These are phyloP conservation scores for Danio tinwini DNA, from an alignment of 2,797 vertebrate species.

Conservation along the genomic window DNA sequence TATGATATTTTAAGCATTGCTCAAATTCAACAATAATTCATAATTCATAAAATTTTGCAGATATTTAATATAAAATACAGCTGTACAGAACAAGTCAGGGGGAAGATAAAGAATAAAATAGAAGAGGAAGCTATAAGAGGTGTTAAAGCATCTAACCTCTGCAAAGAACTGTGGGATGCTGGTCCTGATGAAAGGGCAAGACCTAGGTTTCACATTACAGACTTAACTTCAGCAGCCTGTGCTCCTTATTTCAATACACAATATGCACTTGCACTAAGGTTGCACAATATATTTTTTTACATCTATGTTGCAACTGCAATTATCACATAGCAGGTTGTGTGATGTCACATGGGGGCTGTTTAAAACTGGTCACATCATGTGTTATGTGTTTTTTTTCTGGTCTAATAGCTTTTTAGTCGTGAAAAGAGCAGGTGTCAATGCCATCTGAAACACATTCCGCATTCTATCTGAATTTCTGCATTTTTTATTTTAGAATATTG, in stretches of 20 bases:
- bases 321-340: no score
- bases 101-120: neutral
- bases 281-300: no score
- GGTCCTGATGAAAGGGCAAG: conserved; percentile 64
- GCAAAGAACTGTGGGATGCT: conserved; percentile 63
- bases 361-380: no score
- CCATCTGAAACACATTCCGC: no score
- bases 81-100: neutral
- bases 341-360: no score
- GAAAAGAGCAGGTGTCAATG: no score
- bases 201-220: conserved; percentile 67
- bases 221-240: conserved; percentile 54
- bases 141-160: conserved; percentile 71
- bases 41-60: neutral
- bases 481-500: no score
- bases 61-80: neutral
- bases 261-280: no score
- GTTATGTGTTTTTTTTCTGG: no score
- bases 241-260: conserved; percentile 31
- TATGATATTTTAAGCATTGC: neutral
- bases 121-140: neutral
- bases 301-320: no score
- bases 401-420: no score
- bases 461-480: no score
- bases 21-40: neutral